These are phyloP conservation scores for Pyrocephalus nanus DNA, from an alignment of 2,797 vertebrate genomes.

Conservation along the genomic window DNA sequence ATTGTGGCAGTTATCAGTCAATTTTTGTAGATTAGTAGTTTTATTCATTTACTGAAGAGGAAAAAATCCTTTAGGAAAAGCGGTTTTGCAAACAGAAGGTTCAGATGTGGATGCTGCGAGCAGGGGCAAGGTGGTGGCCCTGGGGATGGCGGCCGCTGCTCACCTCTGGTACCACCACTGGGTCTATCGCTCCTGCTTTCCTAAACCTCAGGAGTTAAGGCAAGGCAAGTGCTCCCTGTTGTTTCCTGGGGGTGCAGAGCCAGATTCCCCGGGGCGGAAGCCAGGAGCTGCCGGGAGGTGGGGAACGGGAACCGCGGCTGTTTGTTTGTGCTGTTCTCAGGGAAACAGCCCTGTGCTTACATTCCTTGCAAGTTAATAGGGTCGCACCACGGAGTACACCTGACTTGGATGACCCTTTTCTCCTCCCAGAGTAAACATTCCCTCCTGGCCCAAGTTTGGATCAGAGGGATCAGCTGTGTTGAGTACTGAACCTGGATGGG, in stretches of 20 bases:
- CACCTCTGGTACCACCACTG: neutral
- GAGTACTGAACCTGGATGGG: neutral
- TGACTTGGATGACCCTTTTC: neutral
- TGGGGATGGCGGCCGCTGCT: neutral
- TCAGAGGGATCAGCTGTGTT: accelerated
- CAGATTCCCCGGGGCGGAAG: too few relatives aligned
- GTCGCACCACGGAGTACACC: neutral
- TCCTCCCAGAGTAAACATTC: neutral
- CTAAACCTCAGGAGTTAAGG: neutral
- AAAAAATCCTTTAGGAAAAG: neutral
- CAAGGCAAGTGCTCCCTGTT: neutral
- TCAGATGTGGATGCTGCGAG: neutral
- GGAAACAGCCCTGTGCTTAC: conserved; percentile 17
- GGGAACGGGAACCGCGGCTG: accelerated
- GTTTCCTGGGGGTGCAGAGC: neutral
- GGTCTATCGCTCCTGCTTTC: neutral
- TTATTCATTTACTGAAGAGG: neutral
- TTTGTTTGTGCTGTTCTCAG: conserved; percentile 2
- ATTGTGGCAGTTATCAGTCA: neutral
- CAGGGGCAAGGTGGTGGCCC: accelerated
- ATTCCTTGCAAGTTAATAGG: neutral
- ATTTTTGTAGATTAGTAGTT: neutral
- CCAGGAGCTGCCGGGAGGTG: neutral
- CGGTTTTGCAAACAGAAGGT: neutral
- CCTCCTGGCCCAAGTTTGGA: neutral